Base-by-base conservation (phyloP, 2,888 invertebrate species). In the Folsomia candida region DNA sequence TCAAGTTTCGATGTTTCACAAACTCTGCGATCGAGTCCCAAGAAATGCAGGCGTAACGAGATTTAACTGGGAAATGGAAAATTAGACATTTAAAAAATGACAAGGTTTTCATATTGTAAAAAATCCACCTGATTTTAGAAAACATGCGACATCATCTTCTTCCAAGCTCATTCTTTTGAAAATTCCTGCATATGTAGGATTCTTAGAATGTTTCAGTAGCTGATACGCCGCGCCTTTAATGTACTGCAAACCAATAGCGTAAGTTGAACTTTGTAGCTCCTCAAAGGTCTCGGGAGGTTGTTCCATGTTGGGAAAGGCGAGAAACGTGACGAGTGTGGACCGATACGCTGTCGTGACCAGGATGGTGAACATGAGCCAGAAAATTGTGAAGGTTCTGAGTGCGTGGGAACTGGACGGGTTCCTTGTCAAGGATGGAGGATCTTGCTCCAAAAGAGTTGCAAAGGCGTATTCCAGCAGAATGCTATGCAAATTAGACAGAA, bases 11-110 rank as follows among this genome's bases (percentile, higher is more conserved):
- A 26, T 74, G 65, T 14, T 71, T 71, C 11, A 76, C 73, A 37
- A 75, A 75, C 24, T 74, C 71, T 1, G 78, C 76, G 51, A 75
- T 72, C 18, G 71, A 72, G 26, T 78, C 75, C 71, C 75, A 78
- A 27, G 75, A 72, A 54, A 78, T 78, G 68, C 78, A 78, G 11
- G 71, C 70, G 65, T 74, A 76, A 6, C 71, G 51, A 3, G 54
- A 24, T 0, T 69, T 72, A 0, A 75, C 68, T 26, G 71, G 28
- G 22, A 65, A 68, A n/a, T n/a, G n/a, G n/a, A n/a, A n/a, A n/a
- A n/a, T n/a, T n/a, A n/a, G n/a, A n/a, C n/a, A n/a, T n/a, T n/a
- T n/a, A n/a, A n/a, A n/a, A n/a, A n/a, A n/a, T n/a, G n/a, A n/a
- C n/a, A n/a, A n/a, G n/a, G n/a, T n/a, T n/a, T n/a, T n/a, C n/a